These are phyloP conservation scores for Mimumesa dahlbomi DNA, from an alignment of 2,888 invertebrate genomes.

Conservation along the genomic window DNA sequence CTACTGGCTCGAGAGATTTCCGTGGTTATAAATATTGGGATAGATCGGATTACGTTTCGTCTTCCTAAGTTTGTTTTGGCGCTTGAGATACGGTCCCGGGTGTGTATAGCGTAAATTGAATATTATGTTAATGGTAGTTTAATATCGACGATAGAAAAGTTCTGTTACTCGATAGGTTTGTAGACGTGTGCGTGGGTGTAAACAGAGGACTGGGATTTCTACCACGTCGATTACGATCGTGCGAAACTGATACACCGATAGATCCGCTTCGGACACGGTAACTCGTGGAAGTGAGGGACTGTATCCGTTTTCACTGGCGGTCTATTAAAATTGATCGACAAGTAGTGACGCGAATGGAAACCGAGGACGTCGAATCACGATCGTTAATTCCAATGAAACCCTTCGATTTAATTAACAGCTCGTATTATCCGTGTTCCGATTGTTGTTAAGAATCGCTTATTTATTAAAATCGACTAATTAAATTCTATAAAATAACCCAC, in stretches of 20 bases:
- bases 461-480: constrained; percentile 11
- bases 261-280: no score
- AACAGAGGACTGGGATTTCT: background rate
- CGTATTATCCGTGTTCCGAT: background rate
- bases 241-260: constrained; percentile 17
- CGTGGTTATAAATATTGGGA: background rate
- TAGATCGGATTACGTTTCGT: no score
- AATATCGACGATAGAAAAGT: no score
- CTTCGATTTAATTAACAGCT: background rate
- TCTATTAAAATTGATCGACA: constrained; percentile 36
- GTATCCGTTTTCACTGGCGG: constrained; percentile 42
- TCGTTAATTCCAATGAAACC: background rate
- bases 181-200: background rate
- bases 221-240: background rate
- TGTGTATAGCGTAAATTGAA: no score
- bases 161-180: background rate
- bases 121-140: no score
- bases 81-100: no score
- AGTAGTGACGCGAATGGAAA: constrained; percentile 62
- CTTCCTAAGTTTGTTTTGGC: no score
- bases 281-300: constrained; percentile 27
- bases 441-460: background rate
- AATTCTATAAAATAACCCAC: background rate
- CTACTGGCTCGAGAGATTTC: background rate
- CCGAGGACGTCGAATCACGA: no score